Conservation (phyloP, 2,797 vertebrate species). For the Triplophysa bombifrons region DNA sequence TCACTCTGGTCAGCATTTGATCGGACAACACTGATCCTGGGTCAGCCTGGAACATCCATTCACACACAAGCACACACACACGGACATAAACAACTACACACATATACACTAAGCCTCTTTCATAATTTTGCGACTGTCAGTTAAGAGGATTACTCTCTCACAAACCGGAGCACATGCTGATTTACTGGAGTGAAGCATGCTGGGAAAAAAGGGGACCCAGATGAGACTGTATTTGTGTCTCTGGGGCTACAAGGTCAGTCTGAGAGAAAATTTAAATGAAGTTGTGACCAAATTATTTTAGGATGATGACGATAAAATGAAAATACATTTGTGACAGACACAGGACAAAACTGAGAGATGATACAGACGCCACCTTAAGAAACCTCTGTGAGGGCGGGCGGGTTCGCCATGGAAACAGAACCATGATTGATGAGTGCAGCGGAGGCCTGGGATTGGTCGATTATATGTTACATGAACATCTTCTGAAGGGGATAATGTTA, state of each 20-base stretch:
- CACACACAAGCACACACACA: not conserved
- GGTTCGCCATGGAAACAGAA: conserved; percentile 39
- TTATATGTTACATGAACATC: conserved; percentile 10
- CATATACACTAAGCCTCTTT: conserved; percentile 38
- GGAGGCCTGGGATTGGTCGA: conserved; percentile 44
- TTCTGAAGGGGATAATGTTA: conserved; percentile 21
- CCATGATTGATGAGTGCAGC: not conserved
- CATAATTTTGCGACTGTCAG: conserved; percentile 54
- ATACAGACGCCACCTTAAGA: conserved; percentile 18
- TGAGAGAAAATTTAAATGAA: not conserved
- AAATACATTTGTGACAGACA: not conserved
- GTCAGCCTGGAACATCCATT: conserved; percentile 17
- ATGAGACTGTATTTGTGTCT: conserved; percentile 17
- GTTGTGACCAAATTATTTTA: not conserved
- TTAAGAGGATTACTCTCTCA: conserved; percentile 56
- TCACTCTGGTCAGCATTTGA: not conserved
- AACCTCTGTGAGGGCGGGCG: not conserved
- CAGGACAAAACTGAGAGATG: not conserved
- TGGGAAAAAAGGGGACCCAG: conserved; percentile 33
- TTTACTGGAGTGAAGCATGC: conserved; percentile 41
- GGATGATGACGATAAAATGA: not conserved
- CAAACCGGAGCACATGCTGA: conserved; percentile 41
- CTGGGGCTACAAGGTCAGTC: not conserved
- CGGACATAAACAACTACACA: not conserved
- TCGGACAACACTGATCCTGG: conserved; percentile 3